Evolutionary conservation across 2,113 vertebrate species (phyloP).

Genomic region (Oryctolagus cuniculus): DNA sequence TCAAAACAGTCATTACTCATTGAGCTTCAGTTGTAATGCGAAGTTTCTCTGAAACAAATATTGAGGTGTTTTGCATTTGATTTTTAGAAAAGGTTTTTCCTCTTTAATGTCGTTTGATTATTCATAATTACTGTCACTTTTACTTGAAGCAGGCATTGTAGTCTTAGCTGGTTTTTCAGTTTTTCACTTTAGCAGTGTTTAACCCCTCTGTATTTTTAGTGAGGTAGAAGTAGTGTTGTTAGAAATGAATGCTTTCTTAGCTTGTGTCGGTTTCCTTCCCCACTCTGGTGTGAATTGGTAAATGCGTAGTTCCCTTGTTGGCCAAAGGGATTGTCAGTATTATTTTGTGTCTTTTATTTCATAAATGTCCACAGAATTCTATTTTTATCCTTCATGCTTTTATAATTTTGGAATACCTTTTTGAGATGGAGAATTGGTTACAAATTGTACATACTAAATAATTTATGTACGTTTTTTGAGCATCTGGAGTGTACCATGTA

Average conservation of each 20-base stretch:
- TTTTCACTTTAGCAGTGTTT: background rate
- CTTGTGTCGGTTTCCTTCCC: background rate
- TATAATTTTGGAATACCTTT: constrained; percentile 6
- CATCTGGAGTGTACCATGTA: background rate
- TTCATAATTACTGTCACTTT: too few relatives aligned
- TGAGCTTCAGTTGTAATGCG: background rate
- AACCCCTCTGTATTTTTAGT: background rate
- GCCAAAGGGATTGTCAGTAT: background rate
- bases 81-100: too few relatives aligned
- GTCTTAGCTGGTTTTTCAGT: background rate
- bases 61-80: too few relatives aligned
- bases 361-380: background rate
- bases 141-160: background rate
- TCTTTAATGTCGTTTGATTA: too few relatives aligned
- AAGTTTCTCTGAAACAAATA: too few relatives aligned
- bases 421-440: background rate
- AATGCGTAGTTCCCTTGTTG: background rate
- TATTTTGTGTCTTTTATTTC: constrained; percentile 11
- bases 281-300: background rate
- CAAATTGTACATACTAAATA: background rate
- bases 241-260: background rate
- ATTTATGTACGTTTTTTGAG: background rate
- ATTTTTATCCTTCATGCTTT: background rate
- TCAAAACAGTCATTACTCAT: background rate
- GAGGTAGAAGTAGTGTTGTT: background rate